These are phyloP conservation scores for Chrysomallon squamiferum DNA, from an alignment of 1,140 invertebrate genomes.

Conservation along the genomic window DNA sequence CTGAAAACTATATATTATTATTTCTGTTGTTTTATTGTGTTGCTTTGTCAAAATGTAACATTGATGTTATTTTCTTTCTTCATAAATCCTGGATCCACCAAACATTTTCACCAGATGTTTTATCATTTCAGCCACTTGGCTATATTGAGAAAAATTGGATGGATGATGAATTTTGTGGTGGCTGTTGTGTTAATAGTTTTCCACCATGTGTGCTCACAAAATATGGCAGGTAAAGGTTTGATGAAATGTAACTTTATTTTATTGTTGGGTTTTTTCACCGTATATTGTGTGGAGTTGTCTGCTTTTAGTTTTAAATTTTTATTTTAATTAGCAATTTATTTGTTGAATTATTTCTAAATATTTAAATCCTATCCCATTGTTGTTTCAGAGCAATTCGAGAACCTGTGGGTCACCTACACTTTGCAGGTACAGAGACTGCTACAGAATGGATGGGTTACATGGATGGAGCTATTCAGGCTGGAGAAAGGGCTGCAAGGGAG, in stretches of 20 bases:
- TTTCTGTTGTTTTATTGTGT: too few species aligned
- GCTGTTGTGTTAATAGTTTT: slow-evolving; percentile 57
- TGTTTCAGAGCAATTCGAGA: slow-evolving; percentile 37
- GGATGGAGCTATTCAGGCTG: slow-evolving; percentile 67
- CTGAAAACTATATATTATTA: background rate
- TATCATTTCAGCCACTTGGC: slow-evolving; percentile 40
- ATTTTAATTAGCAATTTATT: too few species aligned
- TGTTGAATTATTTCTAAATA: too few species aligned
- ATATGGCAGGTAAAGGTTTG: slow-evolving; percentile 59
- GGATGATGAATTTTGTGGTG: slow-evolving; percentile 61
- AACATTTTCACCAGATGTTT: too few species aligned
- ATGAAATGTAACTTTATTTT: too few species aligned
- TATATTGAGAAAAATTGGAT: slow-evolving; percentile 63
- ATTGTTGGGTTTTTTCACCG: too few species aligned
- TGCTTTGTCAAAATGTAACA: too few species aligned
- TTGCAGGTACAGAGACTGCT: slow-evolving; percentile 69
- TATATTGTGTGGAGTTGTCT: too few species aligned
- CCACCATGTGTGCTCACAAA: slow-evolving; percentile 60
- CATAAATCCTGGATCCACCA: too few species aligned
- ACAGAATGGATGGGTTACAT: slow-evolving; percentile 68
- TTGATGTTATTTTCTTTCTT: too few species aligned
- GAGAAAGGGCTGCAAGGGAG: slow-evolving; percentile 66
- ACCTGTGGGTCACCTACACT: slow-evolving; percentile 58
- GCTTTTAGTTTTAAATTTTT: too few species aligned
- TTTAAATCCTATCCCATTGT: too few species aligned